Evolutionary conservation across 2,113 vertebrate genomes (phyloP).

Genomic region (Daphoenositta chrysoptera): DNA sequence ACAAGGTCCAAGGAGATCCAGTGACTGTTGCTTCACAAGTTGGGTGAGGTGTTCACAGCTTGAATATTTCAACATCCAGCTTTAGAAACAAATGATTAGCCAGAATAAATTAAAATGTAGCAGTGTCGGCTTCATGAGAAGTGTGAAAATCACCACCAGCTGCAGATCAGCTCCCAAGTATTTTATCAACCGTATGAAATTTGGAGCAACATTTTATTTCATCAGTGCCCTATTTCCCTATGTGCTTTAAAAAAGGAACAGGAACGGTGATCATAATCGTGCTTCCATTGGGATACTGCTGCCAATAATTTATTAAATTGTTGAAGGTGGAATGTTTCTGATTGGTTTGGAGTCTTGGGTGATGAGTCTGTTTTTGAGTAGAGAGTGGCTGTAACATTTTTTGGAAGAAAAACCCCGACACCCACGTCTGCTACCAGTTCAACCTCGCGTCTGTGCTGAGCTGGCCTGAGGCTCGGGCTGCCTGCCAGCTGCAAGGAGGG

Average conservation of each 20-base stretch:
- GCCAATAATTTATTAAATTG: not conserved
- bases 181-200: not conserved
- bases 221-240: not conserved
- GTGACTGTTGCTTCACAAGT: not conserved
- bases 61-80: not conserved
- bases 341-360: not conserved
- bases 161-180: not conserved
- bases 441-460: constrained; percentile 83
- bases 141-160: not conserved
- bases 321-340: not conserved
- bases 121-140: not conserved
- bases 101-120: not conserved
- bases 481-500: constrained; percentile 87
- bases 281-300: not conserved
- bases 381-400: constrained; percentile 76
- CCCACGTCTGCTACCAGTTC: constrained; percentile 87
- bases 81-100: not conserved
- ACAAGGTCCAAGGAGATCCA: not conserved
- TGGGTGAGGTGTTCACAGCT: not conserved
- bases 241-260: not conserved
- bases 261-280: not conserved
- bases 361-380: not conserved
- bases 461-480: constrained; percentile 84
- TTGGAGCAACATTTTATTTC: not conserved
- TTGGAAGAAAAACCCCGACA: constrained; percentile 81